Base-by-base conservation (phyloP, 2,888 invertebrate genomes). In the Perithous albicinctus region DNA sequence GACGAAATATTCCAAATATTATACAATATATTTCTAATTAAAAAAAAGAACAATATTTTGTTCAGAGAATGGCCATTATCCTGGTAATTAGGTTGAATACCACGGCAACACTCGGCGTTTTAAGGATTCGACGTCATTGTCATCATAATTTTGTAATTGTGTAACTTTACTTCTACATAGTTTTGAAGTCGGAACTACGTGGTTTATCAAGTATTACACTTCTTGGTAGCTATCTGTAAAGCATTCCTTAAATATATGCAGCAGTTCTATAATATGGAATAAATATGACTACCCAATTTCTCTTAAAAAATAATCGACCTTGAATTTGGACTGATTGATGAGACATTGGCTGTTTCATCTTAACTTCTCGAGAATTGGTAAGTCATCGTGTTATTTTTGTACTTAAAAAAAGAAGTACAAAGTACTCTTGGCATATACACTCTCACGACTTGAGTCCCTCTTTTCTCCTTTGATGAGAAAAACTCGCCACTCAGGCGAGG, bases 401-500 rank as follows among this genome's bases (percentile, higher is more conserved):
- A 0, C 51, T 51, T 23, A 10, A 51, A 74, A 69, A 38, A 79
- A 43, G 1, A 18, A 46, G 26, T 48, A 10, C 10, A 29, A 29
- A 43, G 18, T 15, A 5, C 32, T 15, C 18, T 18, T 15, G 26
- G 46, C 3, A 26, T 8, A 43, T 18, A 64, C 46, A 23, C n/a
- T 51, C 23, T 23, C 48, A 20, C 8, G 7, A 48, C 18, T 51
- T 12, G 23, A 20, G 51, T 51, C 51, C n/a, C n/a, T 26, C 54
- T 54, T 54, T 29, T 56, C 41, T 73, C 54, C 20, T 80, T 73
- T 80, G 77, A 59, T 43, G 63, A 84, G 72, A 73, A 80, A 77
- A 78, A 78, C 78, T 64, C 77, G 76, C 74, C 79, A 78, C 80
- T 76, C 78, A 77, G 76, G 70, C 82, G 75, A 78, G 78, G 80